Percentiles rank a stretch among this genome's conserved stretches.
Conservation (phyloP, 2,797 vertebrate species). For the Bryconaethiops microstoma region DNA sequence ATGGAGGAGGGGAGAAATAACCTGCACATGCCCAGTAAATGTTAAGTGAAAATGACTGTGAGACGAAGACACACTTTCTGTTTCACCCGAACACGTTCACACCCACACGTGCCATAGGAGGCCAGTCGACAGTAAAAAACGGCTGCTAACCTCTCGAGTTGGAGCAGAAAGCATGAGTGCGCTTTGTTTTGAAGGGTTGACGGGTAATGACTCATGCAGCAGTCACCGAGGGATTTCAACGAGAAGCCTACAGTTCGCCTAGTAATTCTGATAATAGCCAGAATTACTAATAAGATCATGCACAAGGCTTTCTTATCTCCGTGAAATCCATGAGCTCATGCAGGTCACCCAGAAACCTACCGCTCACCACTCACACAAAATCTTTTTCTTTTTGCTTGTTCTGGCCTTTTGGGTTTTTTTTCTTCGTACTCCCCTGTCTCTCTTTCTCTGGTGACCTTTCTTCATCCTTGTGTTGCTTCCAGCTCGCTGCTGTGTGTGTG, state of each 20-base stretch:
- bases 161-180: conserved; percentile 54
- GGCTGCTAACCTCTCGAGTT: conserved; percentile 58
- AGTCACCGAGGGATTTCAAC: conserved; percentile 44
- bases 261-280: conserved; percentile 25
- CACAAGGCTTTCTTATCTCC: conserved; percentile 23
- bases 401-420: not conserved
- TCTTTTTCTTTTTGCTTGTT: not conserved
- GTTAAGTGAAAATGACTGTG: conserved; percentile 50
- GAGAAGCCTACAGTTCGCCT: conserved; percentile 50
- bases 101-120: conserved; percentile 16
- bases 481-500: not conserved
- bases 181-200: conserved; percentile 42
- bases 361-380: not conserved
- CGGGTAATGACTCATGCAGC: conserved; percentile 49
- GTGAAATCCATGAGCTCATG: conserved; percentile 32
- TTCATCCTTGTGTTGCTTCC: conserved; percentile 7
- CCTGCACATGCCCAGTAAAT: conserved; percentile 26
- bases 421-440: not conserved
- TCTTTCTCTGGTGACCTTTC: not conserved
- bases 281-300: conserved; percentile 12
- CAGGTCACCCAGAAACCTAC: conserved; percentile 2
- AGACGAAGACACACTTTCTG: conserved; percentile 34
- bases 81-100: conserved; percentile 39
- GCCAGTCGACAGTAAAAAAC: conserved; percentile 51
- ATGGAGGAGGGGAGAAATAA: conserved; percentile 21